Percentiles rank a stretch among this genome's conserved stretches.
These are phyloP conservation scores for Lapara coniferarum DNA, from an alignment of 2,888 invertebrate species.

Conservation along the genomic window DNA sequence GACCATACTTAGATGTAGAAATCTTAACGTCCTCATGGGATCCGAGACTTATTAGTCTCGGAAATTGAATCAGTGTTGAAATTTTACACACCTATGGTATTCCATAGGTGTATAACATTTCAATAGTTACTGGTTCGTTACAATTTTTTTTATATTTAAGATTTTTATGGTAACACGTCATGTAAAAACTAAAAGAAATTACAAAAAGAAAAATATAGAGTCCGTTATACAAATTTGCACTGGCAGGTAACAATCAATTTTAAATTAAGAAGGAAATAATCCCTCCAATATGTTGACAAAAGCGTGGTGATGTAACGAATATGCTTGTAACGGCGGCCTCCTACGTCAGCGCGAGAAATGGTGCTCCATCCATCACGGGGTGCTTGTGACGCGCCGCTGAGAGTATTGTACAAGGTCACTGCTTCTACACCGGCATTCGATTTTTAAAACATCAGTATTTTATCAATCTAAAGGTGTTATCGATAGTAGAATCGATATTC, in stretches of 20 bases:
- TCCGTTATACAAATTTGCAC: background rate
- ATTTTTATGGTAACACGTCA: too few species aligned
- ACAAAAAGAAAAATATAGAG: background rate
- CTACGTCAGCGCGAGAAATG: slow-evolving; percentile 39
- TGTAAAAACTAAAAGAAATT: too few species aligned
- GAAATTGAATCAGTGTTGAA: too few species aligned
- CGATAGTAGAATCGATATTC: background rate
- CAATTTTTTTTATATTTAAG: too few species aligned
- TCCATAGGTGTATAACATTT: background rate
- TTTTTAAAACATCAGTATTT: background rate
- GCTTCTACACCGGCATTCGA: background rate
- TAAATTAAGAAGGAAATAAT: background rate
- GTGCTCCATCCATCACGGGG: slow-evolving; percentile 35
- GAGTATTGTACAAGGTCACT: slow-evolving; percentile 35
- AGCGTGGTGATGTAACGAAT: slow-evolving; percentile 18
- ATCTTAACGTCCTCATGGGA: background rate
- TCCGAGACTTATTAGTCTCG: too few species aligned
- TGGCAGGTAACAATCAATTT: background rate
- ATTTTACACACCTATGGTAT: too few species aligned
- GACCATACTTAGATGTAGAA: background rate
- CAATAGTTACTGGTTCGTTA: background rate
- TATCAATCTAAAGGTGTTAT: background rate
- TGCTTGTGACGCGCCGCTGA: slow-evolving; percentile 22
- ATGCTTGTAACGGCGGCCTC: slow-evolving; percentile 17
- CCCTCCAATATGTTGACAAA: background rate